Evolutionary conservation across 2,888 invertebrate species (phyloP).

Genomic region (Cantharis rustica): DNA sequence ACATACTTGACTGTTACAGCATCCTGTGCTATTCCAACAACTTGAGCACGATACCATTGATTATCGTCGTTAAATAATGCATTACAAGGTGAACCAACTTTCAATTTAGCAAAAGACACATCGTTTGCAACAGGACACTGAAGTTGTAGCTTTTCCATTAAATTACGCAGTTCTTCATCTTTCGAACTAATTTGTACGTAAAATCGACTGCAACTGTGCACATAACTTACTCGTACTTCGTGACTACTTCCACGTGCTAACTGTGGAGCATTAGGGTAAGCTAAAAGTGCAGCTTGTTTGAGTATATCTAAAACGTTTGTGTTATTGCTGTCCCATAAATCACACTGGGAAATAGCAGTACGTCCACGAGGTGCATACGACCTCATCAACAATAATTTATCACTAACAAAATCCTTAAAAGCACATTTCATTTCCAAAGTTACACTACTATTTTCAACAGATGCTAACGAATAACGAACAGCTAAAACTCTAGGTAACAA

Average conservation of each 20-base stretch:
- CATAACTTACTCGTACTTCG: constrained; percentile 66
- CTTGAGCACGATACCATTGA: constrained; percentile 90
- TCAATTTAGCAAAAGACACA: constrained; percentile 54
- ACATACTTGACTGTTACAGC: constrained; percentile 75
- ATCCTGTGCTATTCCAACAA: constrained; percentile 60
- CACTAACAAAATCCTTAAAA: constrained; percentile 72
- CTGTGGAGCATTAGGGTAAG: constrained; percentile 49
- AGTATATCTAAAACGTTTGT: constrained; percentile 66
- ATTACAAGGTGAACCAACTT: constrained; percentile 70
- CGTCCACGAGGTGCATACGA: constrained; percentile 73
- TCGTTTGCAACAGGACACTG: constrained; percentile 58
- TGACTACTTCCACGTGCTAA: constrained; percentile 52
- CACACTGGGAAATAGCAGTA: constrained; percentile 76
- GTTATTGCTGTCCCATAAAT: constrained; percentile 64
- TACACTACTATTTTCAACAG: constrained; percentile 63
- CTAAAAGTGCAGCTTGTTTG: constrained; percentile 46
- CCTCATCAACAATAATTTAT: constrained; percentile 66
- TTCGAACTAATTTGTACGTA: constrained; percentile 72
- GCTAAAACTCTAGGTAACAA: constrained; percentile 76
- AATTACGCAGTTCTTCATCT: constrained; percentile 63
- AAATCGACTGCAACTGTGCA: constrained; percentile 73
- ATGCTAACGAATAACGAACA: constrained; percentile 73
- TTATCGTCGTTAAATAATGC: constrained; percentile 80
- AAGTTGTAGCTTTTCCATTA: constrained; percentile 70
- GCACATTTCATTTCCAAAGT: constrained; percentile 67